These are phyloP conservation scores for Torymus tubicola DNA, from an alignment of 2,888 invertebrate species.

Conservation along the genomic window DNA sequence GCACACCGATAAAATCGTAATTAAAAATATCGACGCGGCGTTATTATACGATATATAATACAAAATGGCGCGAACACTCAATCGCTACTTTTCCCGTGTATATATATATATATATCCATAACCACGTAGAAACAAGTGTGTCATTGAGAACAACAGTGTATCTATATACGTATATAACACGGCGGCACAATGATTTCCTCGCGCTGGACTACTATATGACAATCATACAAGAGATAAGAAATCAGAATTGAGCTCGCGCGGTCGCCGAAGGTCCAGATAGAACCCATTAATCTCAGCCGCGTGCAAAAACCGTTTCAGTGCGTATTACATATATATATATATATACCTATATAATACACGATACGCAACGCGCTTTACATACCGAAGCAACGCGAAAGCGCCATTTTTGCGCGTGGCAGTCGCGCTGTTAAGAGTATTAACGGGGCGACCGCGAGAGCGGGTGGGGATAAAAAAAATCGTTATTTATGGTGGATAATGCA, in stretches of 20 bases:
- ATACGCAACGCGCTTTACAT: slow-evolving; percentile 15
- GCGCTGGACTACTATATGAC: slow-evolving; percentile 17
- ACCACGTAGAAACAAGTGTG: slow-evolving; percentile 19
- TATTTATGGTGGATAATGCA: slow-evolving; percentile 14
- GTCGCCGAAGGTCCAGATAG: slow-evolving; percentile 15
- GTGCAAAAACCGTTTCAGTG: slow-evolving; percentile 13
- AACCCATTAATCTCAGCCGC: slow-evolving; percentile 23
- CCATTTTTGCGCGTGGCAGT: not conserved
- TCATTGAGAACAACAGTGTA: slow-evolving; percentile 15
- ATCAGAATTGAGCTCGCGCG: not conserved
- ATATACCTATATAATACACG: no score
- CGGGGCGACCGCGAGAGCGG: no score
- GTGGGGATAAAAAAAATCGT: not conserved
- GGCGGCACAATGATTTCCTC: slow-evolving; percentile 30
- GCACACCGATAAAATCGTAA: slow-evolving; percentile 31
- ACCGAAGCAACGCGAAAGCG: not conserved
- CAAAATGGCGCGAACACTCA: not conserved
- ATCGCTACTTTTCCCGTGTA: not conserved
- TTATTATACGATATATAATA: not conserved
- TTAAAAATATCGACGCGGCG: slow-evolving; percentile 24
- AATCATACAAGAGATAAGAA: slow-evolving; percentile 37
- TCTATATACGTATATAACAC: not conserved
- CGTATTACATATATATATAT: not conserved
- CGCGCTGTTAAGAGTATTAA: no score
- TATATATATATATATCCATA: no score